A percentile compares a stretch with the other conserved stretches of the same genome.
phyloP scores from a whole-genome alignment of 2,888 invertebrate genomes.

The Yponomeuta sedellus region DNA sequence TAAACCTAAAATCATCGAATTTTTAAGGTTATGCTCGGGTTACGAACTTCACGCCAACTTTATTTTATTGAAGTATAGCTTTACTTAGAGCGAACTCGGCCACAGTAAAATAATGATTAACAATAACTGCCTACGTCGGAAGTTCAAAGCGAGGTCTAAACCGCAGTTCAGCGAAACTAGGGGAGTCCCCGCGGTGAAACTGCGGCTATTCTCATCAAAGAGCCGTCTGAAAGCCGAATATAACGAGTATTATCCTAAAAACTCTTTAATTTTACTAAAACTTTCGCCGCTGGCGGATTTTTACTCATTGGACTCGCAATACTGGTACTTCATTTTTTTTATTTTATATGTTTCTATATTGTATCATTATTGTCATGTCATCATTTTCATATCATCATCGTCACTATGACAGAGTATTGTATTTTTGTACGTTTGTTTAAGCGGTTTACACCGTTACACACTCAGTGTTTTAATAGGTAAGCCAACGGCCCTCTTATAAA shows the following conservation, averaged over 20 bases:
- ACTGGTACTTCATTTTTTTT: background rate
- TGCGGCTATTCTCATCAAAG: background rate
- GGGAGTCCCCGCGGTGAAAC: background rate
- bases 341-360: too few relatives aligned
- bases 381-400: too few relatives aligned
- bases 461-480: too few relatives aligned
- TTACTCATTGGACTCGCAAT: background rate
- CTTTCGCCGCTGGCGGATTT: slow-evolving; percentile 23
- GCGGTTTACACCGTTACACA: too few relatives aligned
- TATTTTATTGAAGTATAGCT: too few relatives aligned
- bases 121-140: background rate
- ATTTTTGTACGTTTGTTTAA: too few relatives aligned
- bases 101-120: background rate
- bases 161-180: background rate
- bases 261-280: slow-evolving; percentile 39
- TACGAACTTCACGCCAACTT: too few relatives aligned
- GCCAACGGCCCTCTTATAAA: too few relatives aligned
- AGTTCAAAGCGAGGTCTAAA: background rate
- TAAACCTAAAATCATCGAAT: too few relatives aligned
- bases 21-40: too few relatives aligned
- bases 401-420: background rate
- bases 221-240: background rate
- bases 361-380: too few relatives aligned
- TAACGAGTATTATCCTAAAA: slow-evolving; percentile 16
- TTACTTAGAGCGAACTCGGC: too few relatives aligned